phyloP scores from a whole-genome alignment of 2,888 invertebrate species.

The Julus scandinavius region DNA sequence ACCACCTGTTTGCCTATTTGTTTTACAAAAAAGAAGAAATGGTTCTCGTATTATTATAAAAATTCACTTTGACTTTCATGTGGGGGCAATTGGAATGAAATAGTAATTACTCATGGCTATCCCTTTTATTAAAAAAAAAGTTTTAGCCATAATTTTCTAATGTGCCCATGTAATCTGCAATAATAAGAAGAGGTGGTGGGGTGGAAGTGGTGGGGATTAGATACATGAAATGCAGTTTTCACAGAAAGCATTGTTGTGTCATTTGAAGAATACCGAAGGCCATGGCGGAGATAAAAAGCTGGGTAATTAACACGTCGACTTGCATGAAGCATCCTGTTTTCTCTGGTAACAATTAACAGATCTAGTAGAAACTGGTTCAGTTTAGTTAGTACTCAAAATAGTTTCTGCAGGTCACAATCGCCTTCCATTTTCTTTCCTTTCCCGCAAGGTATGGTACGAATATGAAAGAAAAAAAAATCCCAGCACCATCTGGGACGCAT shows the following conservation, averaged over 20 bases:
- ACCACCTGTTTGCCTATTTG: background rate
- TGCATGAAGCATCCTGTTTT: constrained; percentile 8
- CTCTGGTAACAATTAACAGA: background rate
- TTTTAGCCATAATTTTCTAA: background rate
- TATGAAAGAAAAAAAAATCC: background rate
- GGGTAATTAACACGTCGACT: constrained; percentile 9
- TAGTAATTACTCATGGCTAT: background rate
- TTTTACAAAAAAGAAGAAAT: background rate
- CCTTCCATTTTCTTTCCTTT: background rate
- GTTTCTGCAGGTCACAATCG: background rate
- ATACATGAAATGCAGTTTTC: constrained; percentile 34
- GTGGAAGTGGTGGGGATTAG: background rate
- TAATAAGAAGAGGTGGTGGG: no score
- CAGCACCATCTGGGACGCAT: background rate
- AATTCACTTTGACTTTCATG: background rate
- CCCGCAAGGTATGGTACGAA: background rate
- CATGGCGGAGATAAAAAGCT: background rate
- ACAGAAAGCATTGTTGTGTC: background rate
- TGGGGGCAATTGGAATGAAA: background rate
- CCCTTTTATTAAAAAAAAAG: background rate
- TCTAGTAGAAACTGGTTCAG: background rate
- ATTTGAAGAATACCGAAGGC: background rate
- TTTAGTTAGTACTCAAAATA: background rate
- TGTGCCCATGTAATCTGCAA: background rate
- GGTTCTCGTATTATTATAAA: no score